Evolutionary conservation across 2,113 vertebrate genomes (phyloP).

Genomic region (Tachycineta bicolor): DNA sequence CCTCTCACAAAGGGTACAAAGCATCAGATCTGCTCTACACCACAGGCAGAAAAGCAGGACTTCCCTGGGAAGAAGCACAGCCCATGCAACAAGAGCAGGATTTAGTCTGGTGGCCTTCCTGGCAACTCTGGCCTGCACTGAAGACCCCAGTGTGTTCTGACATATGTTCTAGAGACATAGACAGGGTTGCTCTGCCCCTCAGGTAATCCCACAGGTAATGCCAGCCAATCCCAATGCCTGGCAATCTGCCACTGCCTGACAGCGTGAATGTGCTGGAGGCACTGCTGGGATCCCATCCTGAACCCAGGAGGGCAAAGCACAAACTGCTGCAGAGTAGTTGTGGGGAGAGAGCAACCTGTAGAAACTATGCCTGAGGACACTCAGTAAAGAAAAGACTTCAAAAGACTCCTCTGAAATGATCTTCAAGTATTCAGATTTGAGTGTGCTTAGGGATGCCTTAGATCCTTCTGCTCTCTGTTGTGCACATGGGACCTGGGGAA

Average conservation of each 20-base stretch:
- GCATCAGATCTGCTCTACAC: neutral
- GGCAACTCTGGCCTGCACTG: neutral
- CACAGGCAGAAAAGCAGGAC: neutral
- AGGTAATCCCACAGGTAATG: neutral
- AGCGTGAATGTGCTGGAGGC: rapidly evolving
- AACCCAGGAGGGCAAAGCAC: neutral
- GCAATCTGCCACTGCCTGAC: neutral
- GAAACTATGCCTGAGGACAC: neutral
- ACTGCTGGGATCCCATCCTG: neutral
- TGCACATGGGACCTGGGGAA: rapidly evolving
- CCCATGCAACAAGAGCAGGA: neutral
- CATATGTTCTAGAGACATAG: neutral
- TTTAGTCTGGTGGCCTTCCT: neutral
- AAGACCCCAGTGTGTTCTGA: neutral
- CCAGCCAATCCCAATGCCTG: neutral
- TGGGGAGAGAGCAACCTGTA: neutral
- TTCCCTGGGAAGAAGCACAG: neutral
- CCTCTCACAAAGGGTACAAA: neutral
- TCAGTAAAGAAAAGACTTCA: neutral
- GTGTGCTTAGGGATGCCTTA: neutral
- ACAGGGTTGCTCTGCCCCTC: rapidly evolving
- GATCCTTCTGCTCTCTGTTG: neutral
- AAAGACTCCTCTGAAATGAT: neutral
- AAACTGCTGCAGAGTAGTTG: neutral
- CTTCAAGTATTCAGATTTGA: neutral